Percentiles rank a stretch among this genome's conserved stretches.
Evolutionary conservation across 1,140 invertebrate species (phyloP).

Genomic region (Drosophila willistoni): DNA sequence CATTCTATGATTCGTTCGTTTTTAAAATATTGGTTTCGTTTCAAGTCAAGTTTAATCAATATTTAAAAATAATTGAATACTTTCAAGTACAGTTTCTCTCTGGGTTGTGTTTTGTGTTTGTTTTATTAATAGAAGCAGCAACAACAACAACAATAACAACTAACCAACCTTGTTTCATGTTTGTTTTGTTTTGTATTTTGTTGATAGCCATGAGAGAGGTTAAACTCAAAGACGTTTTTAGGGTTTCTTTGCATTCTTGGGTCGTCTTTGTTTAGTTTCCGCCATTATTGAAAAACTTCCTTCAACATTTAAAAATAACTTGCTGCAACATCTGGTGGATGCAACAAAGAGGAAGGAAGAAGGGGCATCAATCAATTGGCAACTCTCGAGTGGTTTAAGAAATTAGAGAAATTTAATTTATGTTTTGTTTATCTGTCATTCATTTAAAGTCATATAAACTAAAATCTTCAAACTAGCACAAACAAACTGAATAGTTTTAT

Average conservation of each 20-base stretch:
- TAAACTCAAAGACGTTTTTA: conserved; percentile 35
- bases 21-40: neutral
- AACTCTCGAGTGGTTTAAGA: neutral
- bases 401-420: neutral
- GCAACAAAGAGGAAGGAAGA: neutral
- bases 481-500: neutral
- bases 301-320: conserved; percentile 34
- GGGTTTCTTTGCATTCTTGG: conserved; percentile 17
- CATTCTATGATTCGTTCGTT: neutral
- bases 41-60: neutral
- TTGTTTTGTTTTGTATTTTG: conserved; percentile 18
- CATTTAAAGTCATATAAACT: conserved; percentile 1
- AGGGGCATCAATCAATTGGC: conserved; percentile 6
- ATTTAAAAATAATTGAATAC: neutral
- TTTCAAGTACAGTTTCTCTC: conserved; percentile 3
- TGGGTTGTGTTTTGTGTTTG: conserved; percentile 7
- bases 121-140: neutral
- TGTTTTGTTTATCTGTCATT: neutral
- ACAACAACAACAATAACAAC: too few species aligned
- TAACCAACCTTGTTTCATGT: conserved; percentile 54
- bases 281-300: neutral
- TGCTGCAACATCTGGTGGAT: conserved; percentile 2
- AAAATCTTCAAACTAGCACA: conserved; percentile 2
- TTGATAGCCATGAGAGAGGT: conserved; percentile 56
- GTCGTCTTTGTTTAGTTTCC: neutral